A percentile compares a stretch with the other conserved stretches of the same genome.
Conservation (phyloP, 2,797 vertebrate species). For the Argya squamiceps region DNA sequence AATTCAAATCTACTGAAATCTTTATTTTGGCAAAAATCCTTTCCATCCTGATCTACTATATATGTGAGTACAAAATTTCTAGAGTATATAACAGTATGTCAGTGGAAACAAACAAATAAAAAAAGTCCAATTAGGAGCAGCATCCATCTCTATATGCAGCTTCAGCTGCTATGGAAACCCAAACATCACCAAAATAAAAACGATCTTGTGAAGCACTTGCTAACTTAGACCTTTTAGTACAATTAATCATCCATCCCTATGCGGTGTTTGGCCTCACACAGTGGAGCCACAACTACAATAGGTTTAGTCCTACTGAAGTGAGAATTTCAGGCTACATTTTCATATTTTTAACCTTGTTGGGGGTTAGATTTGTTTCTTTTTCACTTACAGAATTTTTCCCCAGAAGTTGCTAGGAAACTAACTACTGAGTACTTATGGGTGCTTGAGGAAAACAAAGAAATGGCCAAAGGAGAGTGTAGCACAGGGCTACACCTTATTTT, state of each 20-base stretch:
- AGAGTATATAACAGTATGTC: neutral
- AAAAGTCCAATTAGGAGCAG: neutral
- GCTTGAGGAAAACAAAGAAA: no score
- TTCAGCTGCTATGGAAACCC: neutral
- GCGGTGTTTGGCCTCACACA: neutral
- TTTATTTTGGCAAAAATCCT: neutral
- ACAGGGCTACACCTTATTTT: no score
- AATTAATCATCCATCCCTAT: neutral
- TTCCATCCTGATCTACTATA: neutral
- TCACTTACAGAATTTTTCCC: no score
- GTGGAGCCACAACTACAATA: neutral
- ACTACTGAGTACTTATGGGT: no score
- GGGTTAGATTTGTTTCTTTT: no score
- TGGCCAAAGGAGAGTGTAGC: no score
- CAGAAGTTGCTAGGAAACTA: no score
- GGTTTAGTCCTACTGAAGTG: neutral
- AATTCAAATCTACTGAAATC: neutral
- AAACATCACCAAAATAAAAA: neutral
- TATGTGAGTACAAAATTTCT: neutral
- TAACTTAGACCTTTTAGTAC: neutral
- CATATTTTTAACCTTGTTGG: neutral
- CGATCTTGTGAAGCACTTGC: neutral
- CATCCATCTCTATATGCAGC: neutral
- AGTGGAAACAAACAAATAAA: neutral
- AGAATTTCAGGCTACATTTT: neutral